Conservation (phyloP, 2,888 invertebrate species). For the Nipponacmea schrenckii region DNA sequence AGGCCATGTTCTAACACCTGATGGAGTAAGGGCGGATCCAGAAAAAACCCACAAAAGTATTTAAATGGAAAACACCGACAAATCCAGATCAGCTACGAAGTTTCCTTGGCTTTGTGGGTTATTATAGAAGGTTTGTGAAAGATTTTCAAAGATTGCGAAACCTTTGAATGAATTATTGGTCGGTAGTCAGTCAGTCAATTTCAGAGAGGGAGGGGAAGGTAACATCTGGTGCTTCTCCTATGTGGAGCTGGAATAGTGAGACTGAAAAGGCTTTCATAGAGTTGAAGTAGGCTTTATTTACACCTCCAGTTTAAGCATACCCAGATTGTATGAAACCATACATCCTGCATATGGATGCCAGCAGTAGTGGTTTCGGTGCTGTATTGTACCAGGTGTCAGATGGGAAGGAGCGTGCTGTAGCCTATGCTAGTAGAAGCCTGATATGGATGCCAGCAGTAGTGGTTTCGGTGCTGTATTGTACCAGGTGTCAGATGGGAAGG, state of each 20-base stretch:
- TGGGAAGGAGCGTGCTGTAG: conserved; percentile 24
- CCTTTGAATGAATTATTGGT: conserved; percentile 21
- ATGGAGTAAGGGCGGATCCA: conserved; percentile 30
- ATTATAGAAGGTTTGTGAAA: conserved; percentile 27
- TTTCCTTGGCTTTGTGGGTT: conserved; percentile 32
- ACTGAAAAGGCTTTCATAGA: conserved; percentile 25
- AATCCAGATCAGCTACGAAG: conserved; percentile 12
- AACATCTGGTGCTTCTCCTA: conserved; percentile 1
- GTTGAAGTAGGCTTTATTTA: conserved; percentile 25
- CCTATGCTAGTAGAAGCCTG: conserved; percentile 32
- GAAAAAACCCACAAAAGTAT: conserved; percentile 24
- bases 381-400: conserved; percentile 34
- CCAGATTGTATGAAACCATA: conserved; percentile 34
- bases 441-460: conserved; percentile 32
- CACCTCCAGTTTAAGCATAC: conserved; percentile 31
- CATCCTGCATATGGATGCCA: conserved; percentile 35
- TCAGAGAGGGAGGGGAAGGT: not conserved
- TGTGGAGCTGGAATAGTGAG: conserved; percentile 17
- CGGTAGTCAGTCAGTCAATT: conserved; percentile 16
- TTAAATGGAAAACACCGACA: conserved; percentile 27
- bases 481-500: conserved; percentile 25
- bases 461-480: conserved; percentile 35
- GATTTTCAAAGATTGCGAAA: conserved; percentile 25
- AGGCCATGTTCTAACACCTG: conserved; percentile 20
- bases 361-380: conserved; percentile 28